Base-by-base conservation (phyloP, 1,140 invertebrate species). In the Drosophila subpulchrella region DNA sequence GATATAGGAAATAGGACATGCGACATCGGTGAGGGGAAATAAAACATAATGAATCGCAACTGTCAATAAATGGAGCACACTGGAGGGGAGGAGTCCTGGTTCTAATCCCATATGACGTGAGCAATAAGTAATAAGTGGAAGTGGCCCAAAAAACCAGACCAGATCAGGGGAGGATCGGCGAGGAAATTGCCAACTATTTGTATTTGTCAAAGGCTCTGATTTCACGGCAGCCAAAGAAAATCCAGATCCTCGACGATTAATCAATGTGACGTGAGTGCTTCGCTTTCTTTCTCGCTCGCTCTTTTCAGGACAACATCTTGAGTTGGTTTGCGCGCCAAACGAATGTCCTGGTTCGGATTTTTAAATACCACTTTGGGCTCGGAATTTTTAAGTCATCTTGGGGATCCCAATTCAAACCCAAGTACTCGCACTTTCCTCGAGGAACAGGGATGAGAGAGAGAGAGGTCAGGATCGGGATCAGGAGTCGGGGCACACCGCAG, bases 161-260 rank as follows among this genome's bases (percentile, higher is more conserved):
- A 12, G 24, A 62, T 48, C 59, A 62, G 38, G 58, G 65, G 65
- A 51, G 58, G 47, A 38, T 60, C 54, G 30, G 60, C 20, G 30
- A 15, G 17, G 56, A 11, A 62, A 47, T 41, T 34, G 51, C 38
- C 36, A 50, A 65, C 71, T 86, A 88, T 86, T 85, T 85, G 81
- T 85, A 85, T 85, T 83, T 88, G 82, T 86, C 83, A 86, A 86
- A 83, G 75, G 66, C 51, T 78, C 82, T 60, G 70, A 78, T 82
- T 82, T 78, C 75, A 78, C 54, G 59, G 47, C 53, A 60, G 27
- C 27, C 47, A 17, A 39, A 36, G 65, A 17, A 63, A 47, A 44
- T 65, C 47, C 73, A 41, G 63, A 68, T 77, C 42, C 74, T 77
- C 44, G 75, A 86, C 84, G 79, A 86, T 86, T 86, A 86, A 86